Percentiles rank a stretch among this genome's conserved stretches.
Conservation (phyloP, 2,888 invertebrate genomes). For the Drosophila sordidula region DNA sequence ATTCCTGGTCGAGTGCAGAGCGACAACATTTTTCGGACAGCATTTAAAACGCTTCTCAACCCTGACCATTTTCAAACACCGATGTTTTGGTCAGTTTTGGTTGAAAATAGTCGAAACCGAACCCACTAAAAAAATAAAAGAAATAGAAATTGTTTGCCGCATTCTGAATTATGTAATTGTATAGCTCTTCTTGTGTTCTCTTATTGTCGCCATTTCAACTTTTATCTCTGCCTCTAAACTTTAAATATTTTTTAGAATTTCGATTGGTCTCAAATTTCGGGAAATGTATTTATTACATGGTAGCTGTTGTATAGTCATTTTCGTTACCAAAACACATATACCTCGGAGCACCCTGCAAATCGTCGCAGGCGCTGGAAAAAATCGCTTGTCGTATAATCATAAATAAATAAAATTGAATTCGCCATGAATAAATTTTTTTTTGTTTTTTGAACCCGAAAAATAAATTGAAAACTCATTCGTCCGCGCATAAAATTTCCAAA, state of each 20-base stretch:
- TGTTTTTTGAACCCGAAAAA: slow-evolving; percentile 50
- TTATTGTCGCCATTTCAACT: no score
- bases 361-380: slow-evolving; percentile 36
- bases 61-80: slow-evolving; percentile 6
- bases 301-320: not conserved
- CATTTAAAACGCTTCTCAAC: slow-evolving; percentile 32
- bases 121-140: not conserved
- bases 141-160: not conserved
- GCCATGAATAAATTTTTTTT: slow-evolving; percentile 52
- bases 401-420: slow-evolving; percentile 79
- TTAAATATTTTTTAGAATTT: no score
- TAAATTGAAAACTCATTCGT: slow-evolving; percentile 80
- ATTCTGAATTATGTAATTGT: not conserved
- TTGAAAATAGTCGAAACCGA: not conserved
- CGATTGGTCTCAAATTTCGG: no score
- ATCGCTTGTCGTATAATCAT: slow-evolving; percentile 73
- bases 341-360: slow-evolving; percentile 16
- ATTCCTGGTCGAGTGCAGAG: slow-evolving; percentile 57
- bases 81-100: not conserved
- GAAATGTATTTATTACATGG: no score
- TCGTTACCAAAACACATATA: slow-evolving; percentile 11
- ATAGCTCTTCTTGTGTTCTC: not conserved
- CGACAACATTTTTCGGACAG: slow-evolving; percentile 42
- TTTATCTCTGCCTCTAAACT: no score
- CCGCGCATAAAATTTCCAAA: slow-evolving; percentile 73